phyloP scores from a whole-genome alignment of 2,113 vertebrate genomes.

The Tragelaphus imberbis region DNA sequence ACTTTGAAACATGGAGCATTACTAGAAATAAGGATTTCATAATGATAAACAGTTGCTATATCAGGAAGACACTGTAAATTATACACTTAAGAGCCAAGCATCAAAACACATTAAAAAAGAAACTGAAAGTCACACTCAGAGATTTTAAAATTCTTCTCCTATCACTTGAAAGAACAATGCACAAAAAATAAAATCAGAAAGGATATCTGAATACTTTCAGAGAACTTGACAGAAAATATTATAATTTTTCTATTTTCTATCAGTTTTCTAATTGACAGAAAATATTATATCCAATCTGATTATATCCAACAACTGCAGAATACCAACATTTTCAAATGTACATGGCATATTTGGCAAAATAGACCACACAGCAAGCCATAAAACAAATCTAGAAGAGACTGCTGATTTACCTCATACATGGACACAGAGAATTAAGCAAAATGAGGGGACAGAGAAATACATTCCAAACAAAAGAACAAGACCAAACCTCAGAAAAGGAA shows the following conservation, averaged over 20 bases:
- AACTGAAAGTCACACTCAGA: background rate
- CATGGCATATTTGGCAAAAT: background rate
- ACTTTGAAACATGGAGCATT: background rate
- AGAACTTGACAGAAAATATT: background rate
- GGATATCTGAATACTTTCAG: background rate
- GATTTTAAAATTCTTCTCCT: background rate
- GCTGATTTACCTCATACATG: background rate
- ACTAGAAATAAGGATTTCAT: background rate
- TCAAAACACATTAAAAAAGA: background rate
- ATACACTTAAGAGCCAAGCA: background rate
- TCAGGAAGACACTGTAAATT: background rate
- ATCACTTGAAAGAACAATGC: background rate
- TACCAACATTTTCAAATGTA: background rate
- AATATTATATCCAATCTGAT: background rate
- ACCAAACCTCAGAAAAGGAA: background rate
- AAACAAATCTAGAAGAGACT: background rate
- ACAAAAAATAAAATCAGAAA: background rate
- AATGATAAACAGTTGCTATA: background rate
- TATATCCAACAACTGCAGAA: background rate
- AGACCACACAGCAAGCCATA: background rate
- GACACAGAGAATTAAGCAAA: background rate
- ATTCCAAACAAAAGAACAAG: background rate
- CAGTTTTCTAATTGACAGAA: background rate
- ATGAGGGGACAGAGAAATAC: background rate
- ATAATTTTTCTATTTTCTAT: background rate